These are phyloP conservation scores for Eumaeus atala DNA, from an alignment of 1,140 invertebrate species.

Conservation along the genomic window DNA sequence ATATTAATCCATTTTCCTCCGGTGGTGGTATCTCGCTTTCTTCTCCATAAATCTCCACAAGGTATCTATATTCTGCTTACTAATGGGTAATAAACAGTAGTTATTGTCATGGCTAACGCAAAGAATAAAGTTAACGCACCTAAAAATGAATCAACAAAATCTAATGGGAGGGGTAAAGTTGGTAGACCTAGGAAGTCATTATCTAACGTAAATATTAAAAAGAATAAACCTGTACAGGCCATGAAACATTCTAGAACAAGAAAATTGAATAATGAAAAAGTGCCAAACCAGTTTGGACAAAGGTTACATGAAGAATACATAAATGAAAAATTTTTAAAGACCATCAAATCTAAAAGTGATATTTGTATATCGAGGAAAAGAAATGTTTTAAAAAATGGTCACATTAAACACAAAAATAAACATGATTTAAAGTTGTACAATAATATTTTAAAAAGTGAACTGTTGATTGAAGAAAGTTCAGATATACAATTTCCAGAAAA, in stretches of 20 bases:
- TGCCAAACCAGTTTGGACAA: conserved; percentile 34
- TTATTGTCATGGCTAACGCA: conserved; percentile 59
- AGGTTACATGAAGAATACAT: conserved; percentile 34
- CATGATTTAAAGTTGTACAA: conserved; percentile 39
- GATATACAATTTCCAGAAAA: conserved; percentile 21
- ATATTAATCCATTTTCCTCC: conserved; percentile 37
- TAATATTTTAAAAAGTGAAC: conserved; percentile 54
- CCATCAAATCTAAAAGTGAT: conserved; percentile 21
- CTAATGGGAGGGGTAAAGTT: conserved; percentile 35
- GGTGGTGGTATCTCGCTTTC: conserved; percentile 60
- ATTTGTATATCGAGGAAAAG: conserved; percentile 20
- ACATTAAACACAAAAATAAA: conserved; percentile 42
- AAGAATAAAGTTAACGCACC: conserved; percentile 52
- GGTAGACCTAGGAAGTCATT: conserved; percentile 37
- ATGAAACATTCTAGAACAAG: conserved; percentile 20
- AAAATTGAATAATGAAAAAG: conserved; percentile 31
- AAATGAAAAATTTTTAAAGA: conserved; percentile 28
- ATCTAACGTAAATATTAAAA: conserved; percentile 36
- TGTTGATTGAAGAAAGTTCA: conserved; percentile 40
- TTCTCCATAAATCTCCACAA: conserved; percentile 33
- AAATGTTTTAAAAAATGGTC: conserved; percentile 36
- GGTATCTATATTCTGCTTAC: conserved; percentile 31
- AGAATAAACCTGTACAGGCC: conserved; percentile 17
- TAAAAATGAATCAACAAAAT: conserved; percentile 35
- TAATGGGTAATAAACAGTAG: conserved; percentile 37